These are phyloP conservation scores for Orthosia gracilis DNA, from an alignment of 2,888 invertebrate species.

Conservation along the genomic window DNA sequence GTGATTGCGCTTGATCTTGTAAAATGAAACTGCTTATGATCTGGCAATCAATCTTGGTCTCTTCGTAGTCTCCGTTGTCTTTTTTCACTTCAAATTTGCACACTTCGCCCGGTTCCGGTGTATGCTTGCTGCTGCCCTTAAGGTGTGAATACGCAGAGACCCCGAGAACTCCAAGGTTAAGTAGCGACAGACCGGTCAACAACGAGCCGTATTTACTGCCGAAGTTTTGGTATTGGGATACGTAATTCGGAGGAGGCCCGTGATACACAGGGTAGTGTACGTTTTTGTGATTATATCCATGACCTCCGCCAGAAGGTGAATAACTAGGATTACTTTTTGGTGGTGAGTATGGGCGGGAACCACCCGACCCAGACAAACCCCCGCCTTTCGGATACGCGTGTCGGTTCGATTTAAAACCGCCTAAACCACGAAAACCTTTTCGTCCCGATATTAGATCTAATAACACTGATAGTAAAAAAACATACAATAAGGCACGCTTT, in stretches of 20 bases:
- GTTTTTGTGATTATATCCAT: conserved; percentile 1
- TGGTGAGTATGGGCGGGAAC: too few species aligned
- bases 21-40: conserved; percentile 85
- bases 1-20: conserved; percentile 76
- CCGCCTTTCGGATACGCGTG: not conserved
- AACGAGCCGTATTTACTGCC: conserved; percentile 86
- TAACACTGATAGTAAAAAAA: conserved; percentile 71
- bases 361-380: not conserved
- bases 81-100: conserved; percentile 85
- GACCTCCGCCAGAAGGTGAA: conserved; percentile 42
- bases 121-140: conserved; percentile 60
- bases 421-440: not conserved
- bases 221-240: conserved; percentile 85
- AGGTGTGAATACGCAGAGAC: conserved; percentile 70
- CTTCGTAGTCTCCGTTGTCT: conserved; percentile 85
- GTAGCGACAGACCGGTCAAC: conserved; percentile 82
- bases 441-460: conserved; percentile 71
- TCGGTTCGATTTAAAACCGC: conserved; percentile 18
- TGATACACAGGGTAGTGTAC: conserved; percentile 84
- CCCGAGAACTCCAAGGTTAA: conserved; percentile 84
- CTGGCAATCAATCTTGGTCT: conserved; percentile 85
- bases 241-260: conserved; percentile 83
- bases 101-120: conserved; percentile 79
- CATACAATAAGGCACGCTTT: conserved; percentile 76
- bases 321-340: conserved; percentile 7